A percentile compares a stretch with the other conserved stretches of the same genome.
These are phyloP conservation scores for Brachypalpus laphriformis DNA, from an alignment of 2,888 invertebrate genomes.

Conservation along the genomic window DNA sequence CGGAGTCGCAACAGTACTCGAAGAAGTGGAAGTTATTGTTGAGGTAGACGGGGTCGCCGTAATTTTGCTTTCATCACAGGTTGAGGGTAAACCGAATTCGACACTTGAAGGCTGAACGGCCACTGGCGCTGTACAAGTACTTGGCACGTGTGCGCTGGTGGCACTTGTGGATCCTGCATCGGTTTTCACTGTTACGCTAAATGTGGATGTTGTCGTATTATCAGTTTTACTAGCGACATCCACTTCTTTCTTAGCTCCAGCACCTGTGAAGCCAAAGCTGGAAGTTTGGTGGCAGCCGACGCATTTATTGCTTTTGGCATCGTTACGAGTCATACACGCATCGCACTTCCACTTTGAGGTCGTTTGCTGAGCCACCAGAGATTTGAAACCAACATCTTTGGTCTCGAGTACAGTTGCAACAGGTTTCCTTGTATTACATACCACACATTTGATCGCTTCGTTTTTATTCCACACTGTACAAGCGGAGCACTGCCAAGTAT, in stretches of 20 bases:
- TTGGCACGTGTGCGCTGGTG: constrained; percentile 11
- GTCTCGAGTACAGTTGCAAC: constrained; percentile 70
- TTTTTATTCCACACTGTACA: constrained; percentile 85
- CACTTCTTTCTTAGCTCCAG: constrained; percentile 74
- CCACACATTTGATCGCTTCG: constrained; percentile 83
- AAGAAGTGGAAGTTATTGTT: constrained; percentile 47
- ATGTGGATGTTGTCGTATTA: constrained; percentile 34
- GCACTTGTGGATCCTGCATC: background rate
- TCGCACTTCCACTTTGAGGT: constrained; percentile 85
- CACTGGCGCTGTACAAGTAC: constrained; percentile 30
- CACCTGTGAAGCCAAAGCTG: constrained; percentile 80
- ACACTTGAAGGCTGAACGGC: constrained; percentile 71
- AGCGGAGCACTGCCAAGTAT: constrained; percentile 85
- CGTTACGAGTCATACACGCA: constrained; percentile 86
- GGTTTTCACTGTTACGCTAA: constrained; percentile 37
- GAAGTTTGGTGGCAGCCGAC: constrained; percentile 83
- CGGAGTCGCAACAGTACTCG: constrained; percentile 59
- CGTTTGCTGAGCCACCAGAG: constrained; percentile 79
- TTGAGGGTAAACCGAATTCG: constrained; percentile 72
- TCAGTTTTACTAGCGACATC: constrained; percentile 54
- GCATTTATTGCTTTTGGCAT: constrained; percentile 83
- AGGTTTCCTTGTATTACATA: constrained; percentile 84
- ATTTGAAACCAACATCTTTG: constrained; percentile 80
- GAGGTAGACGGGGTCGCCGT: constrained; percentile 28
- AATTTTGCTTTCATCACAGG: constrained; percentile 40